Evolutionary conservation across 1,140 invertebrate species (phyloP), one percentile per base, ranked within the genome.

Genomic region (Pseudomyrmex pallidus): DNA sequence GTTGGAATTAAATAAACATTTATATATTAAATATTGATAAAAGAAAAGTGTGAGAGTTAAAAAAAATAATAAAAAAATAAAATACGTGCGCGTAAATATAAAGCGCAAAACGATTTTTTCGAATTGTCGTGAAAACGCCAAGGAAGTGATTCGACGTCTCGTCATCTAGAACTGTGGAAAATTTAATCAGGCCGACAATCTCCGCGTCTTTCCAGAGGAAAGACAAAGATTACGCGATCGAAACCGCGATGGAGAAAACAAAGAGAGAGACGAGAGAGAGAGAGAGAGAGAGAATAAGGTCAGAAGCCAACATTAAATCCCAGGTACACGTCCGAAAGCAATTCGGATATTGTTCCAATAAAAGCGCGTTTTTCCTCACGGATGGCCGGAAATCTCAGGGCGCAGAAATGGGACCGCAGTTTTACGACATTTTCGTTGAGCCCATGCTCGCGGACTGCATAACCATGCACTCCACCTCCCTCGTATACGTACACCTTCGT

Each of bases 271-370:
- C 10, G 35, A 48, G 68, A 48, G 76, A 48, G 76, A 59, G 48
- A 54, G 67, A 7, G 35, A 48, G 68, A 48, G 76, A 48, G 76
- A 59, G 48, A 54, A 56, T 25, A 54, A 20, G 56, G 66, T 61
- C 52, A 62, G 50, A 59, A 76, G 80, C 83, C 78, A 74, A 82
- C 82, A 91, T 90, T 89, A 90, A 85, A 87, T 85, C 87, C 59
- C 59, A 70, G 68, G 70, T 84, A 90, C 88, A 90, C 87, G 88
- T 91, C 82, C 63, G 46, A 72, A 88, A 89, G 83, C 86, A 90
- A 90, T 91, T 87, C 76, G 87, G 87, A 82, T 87, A 92, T 90
- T 90, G 91, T 90, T 59, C 80, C 86, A 85, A 90, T 90, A 88
- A 90, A 91, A 87, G 68, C 68, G 15, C 44, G 46, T 20, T 68